These are phyloP conservation scores for Vulpes lagopus DNA, from an alignment of 2,113 vertebrate species.

Conservation along the genomic window DNA sequence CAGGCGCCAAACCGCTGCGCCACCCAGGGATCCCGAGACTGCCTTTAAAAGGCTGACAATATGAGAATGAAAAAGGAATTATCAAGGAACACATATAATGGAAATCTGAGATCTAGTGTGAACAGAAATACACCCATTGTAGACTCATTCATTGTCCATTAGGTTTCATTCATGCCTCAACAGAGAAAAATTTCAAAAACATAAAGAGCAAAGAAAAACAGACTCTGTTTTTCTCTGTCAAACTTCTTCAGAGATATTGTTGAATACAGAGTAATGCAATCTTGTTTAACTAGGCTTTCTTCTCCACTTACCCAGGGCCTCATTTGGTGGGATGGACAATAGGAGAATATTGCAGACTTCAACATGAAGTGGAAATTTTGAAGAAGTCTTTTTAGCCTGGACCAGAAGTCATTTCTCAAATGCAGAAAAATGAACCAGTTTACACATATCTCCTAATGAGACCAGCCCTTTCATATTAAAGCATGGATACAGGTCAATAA, in stretches of 20 bases:
- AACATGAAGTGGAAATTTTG: not conserved
- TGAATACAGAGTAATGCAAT: slow-evolving; percentile 16
- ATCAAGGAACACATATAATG: not conserved
- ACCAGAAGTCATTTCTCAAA: slow-evolving; percentile 31
- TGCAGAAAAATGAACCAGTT: not conserved
- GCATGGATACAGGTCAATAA: not conserved
- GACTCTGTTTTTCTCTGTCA: not conserved
- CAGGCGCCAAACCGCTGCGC: no score
- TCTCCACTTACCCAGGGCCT: not conserved
- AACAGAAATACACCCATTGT: not conserved
- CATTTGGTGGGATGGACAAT: not conserved
- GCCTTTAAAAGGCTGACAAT: slow-evolving; percentile 38
- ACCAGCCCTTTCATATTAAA: not conserved
- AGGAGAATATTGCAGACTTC: not conserved
- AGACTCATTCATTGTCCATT: not conserved
- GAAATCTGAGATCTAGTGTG: not conserved
- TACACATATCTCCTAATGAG: not conserved
- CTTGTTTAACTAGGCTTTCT: not conserved
- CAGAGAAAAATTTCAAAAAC: slow-evolving; percentile 53
- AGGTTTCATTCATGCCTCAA: slow-evolving; percentile 29
- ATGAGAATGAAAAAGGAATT: slow-evolving; percentile 41
- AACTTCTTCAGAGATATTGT: slow-evolving; percentile 25
- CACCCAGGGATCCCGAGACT: not conserved
- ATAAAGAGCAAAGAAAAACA: slow-evolving; percentile 55
- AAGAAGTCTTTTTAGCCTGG: not conserved